Evolutionary conservation across 1,140 invertebrate genomes (phyloP).

Genomic region (Drosophila trapezifrons): DNA sequence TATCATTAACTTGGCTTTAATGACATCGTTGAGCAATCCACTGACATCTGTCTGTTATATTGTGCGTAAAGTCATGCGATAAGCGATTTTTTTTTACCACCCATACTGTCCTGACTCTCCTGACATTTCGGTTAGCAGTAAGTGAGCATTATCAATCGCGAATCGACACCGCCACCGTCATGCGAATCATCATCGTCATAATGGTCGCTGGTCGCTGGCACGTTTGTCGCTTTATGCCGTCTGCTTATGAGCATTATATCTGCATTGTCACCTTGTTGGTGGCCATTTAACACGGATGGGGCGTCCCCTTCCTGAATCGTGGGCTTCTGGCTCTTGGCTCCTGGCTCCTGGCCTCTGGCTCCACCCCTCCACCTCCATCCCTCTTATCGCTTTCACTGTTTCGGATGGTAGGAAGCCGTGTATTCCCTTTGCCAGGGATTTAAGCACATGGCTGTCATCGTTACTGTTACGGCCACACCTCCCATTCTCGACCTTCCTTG

Average conservation of each 20-base stretch:
- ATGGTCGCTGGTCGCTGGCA: conserved; percentile 36
- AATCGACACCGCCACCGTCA: conserved; percentile 49
- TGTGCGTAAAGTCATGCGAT: conserved; percentile 70
- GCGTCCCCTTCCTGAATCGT: conserved; percentile 20
- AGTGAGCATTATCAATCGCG: conserved; percentile 72
- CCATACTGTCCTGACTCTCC: conserved; percentile 19
- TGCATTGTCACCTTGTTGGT: conserved; percentile 80
- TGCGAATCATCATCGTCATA: conserved; percentile 51
- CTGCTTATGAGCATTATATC: conserved; percentile 75
- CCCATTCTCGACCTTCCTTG: conserved; percentile 16
- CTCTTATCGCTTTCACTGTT: conserved; percentile 11
- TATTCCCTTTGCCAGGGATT: conserved; percentile 42
- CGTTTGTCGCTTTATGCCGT: conserved; percentile 60
- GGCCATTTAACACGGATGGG: conserved; percentile 69
- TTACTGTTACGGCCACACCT: conserved; percentile 39
- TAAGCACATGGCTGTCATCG: conserved; percentile 48
- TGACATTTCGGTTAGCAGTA: conserved; percentile 58
- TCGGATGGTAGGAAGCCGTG: conserved; percentile 8
- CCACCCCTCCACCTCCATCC: background rate
- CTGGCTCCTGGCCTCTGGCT: background rate
- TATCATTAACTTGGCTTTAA: conserved; percentile 21
- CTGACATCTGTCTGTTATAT: conserved; percentile 63
- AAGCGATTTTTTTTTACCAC: conserved; percentile 52
- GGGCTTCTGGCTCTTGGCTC: background rate
- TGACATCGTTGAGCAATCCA: conserved; percentile 47